Conservation (phyloP, 1,140 invertebrate genomes). For the Drosophila bocki region DNA sequence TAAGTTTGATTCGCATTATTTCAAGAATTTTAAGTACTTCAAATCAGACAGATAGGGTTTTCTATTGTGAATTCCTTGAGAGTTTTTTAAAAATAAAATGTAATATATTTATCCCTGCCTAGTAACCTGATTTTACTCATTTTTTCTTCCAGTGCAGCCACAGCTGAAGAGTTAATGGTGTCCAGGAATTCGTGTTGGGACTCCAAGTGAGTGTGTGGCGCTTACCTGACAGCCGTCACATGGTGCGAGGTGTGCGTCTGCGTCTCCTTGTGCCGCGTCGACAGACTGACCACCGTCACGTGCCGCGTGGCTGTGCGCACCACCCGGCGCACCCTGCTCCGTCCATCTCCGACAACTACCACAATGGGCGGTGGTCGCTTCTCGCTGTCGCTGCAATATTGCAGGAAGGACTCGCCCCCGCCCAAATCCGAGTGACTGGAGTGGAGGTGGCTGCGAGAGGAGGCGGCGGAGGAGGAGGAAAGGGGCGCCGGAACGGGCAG, state of each 20-base stretch:
- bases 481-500: constrained; percentile 49
- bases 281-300: constrained; percentile 84
- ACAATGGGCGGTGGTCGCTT: constrained; percentile 83
- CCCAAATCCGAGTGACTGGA: constrained; percentile 48
- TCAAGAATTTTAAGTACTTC: neutral
- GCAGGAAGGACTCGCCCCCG: constrained; percentile 78
- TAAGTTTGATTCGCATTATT: neutral
- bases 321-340: constrained; percentile 81
- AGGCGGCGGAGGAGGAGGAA: constrained; percentile 9
- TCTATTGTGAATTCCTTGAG: neutral
- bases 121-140: neutral
- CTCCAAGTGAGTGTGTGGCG: constrained; percentile 2
- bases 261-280: constrained; percentile 84
- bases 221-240: constrained; percentile 85
- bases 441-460: constrained; percentile 15
- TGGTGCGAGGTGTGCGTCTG: constrained; percentile 84
- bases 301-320: constrained; percentile 83
- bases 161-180: constrained; percentile 3
- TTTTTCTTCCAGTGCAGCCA: constrained; percentile 3
- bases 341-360: constrained; percentile 84
- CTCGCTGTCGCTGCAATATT: constrained; percentile 74
- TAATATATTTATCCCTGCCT: no score
- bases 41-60: neutral
- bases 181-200: neutral
- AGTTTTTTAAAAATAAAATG: no score